phyloP scores from a whole-genome alignment of 2,113 vertebrate genomes.

The Prunella fulvescens region DNA sequence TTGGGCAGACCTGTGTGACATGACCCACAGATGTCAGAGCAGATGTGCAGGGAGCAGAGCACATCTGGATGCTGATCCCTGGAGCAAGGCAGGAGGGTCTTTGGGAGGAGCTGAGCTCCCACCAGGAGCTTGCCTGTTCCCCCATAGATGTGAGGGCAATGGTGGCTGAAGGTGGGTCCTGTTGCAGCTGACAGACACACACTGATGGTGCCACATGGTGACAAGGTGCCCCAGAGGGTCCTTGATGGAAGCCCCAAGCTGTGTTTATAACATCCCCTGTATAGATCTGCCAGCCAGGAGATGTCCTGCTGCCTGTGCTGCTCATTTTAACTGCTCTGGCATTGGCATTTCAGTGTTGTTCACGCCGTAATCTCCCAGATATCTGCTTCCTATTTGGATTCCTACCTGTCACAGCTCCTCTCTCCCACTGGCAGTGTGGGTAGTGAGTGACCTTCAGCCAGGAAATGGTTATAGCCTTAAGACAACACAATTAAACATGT shows the following conservation, averaged over 20 bases:
- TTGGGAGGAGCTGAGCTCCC: background rate
- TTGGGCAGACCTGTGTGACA: background rate
- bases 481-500: slow-evolving; percentile 47
- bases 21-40: background rate
- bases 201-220: background rate
- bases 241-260: background rate
- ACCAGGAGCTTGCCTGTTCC: background rate
- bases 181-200: background rate
- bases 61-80: background rate
- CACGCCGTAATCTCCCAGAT: background rate
- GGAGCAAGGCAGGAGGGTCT: background rate
- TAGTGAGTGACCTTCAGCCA: slow-evolving; percentile 21
- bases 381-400: background rate
- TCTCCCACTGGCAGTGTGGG: background rate
- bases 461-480: slow-evolving; percentile 9
- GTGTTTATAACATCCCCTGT: background rate
- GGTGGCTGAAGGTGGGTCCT: background rate
- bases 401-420: slow-evolving; percentile 19
- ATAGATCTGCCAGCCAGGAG: background rate
- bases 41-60: background rate
- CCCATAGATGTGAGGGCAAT: accelerated
- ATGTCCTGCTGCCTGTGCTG: background rate
- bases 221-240: background rate
- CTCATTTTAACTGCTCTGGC: background rate
- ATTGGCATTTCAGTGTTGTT: background rate